Base-by-base conservation (phyloP, 2,888 invertebrate species). In the Opisthograptis luteolata region DNA sequence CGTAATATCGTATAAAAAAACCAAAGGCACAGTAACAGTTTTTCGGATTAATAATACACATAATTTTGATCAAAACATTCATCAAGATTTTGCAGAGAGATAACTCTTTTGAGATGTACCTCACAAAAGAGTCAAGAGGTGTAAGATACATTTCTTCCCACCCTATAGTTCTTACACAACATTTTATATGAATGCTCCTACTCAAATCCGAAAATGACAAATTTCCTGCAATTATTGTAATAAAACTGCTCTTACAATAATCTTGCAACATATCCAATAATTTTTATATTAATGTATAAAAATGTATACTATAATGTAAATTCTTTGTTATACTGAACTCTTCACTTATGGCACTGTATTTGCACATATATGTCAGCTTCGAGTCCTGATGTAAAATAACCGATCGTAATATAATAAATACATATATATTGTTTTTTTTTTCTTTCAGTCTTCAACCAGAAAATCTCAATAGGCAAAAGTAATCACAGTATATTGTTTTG, bases 401-500 rank as follows among this genome's bases (percentile, higher is more conserved):
- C 24, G 39, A 52, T 44, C n/a, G 50, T 37, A 51, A 60, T 55
- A 10, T 37, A 47, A 55, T 36, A 9, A 41, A 52, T 47, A 44
- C 41, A 28, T 39, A 42, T 41, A 48, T 50, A 56, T 45, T 47
- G 73, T 73, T 76, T 77, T 47, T 73, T 73, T 76, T 77, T 75
- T 70, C 73, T 75, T 55, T 87, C 88, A 89, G 89, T 89, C 87
- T 88, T 88, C 81, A 65, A 77, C 82, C 84, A 86, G 81, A 88
- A 72, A 88, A 88, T 87, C 87, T 88, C 87, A 87, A 84, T 77
- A 82, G 85, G 85, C 85, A 83, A 81, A 76, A 73, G 71, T 71
- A 73, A 87, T 88, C 88, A 88, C 88, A 88, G 87, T 79, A 73
- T 58, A 71, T 73, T 70, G 73, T 73, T 72, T 77, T 77, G 70